Evolutionary conservation across 2,888 invertebrate genomes (phyloP).

Genomic region (Charanyca ferruginea): DNA sequence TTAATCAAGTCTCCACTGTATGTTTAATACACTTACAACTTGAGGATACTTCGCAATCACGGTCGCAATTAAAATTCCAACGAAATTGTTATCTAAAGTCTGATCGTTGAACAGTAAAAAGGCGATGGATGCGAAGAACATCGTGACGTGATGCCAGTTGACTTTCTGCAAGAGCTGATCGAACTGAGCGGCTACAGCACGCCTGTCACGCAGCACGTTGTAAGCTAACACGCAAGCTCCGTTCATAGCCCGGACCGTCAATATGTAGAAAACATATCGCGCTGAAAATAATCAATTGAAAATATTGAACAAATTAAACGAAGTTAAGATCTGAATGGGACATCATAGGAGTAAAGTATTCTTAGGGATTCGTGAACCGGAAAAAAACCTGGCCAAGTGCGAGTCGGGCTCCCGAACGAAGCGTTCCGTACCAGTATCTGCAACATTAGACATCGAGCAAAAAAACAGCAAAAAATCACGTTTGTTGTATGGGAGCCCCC

Average conservation of each 20-base stretch:
- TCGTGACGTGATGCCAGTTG: conserved; percentile 56
- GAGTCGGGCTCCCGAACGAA: no score
- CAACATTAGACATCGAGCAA: no score
- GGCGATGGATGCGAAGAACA: conserved; percentile 52
- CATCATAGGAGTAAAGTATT: no score
- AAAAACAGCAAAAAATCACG: no score
- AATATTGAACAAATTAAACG: no score
- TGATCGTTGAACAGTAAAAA: conserved; percentile 65
- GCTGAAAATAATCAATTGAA: conserved; percentile 63
- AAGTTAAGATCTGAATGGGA: no score
- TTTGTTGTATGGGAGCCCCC: no score
- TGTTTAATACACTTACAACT: conserved; percentile 75
- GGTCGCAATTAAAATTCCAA: conserved; percentile 70
- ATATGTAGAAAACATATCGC: conserved; percentile 74
- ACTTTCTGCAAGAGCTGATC: conserved; percentile 49
- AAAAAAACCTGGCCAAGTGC: no score
- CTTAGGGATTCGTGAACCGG: no score
- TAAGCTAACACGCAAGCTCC: conserved; percentile 53
- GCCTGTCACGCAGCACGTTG: conserved; percentile 42
- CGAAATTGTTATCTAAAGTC: conserved; percentile 69
- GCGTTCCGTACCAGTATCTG: no score
- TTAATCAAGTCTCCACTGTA: no score
- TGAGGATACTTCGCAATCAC: conserved; percentile 72
- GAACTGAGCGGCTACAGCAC: conserved; percentile 39
- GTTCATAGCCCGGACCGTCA: conserved; percentile 69